These are phyloP conservation scores for human DNA, from an alignment of 2,113 vertebrate genomes.

Conservation along the genomic window GRCh38 chr14:84547001-84547500, in stretches of 20 bases:
- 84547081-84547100: background rate
- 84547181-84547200: background rate
- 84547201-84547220: background rate
- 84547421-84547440: background rate
- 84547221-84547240: background rate
- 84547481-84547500: constrained; percentile 44
- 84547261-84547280: background rate
- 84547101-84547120: background rate
- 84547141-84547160: background rate
- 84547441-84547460: background rate
- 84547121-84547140: background rate
- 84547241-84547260: background rate
- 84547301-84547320: background rate
- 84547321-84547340: background rate
- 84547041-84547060: background rate
- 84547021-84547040: background rate
- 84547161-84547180: background rate
- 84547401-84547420: background rate
- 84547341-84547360: background rate
- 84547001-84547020: background rate
- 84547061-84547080: background rate
- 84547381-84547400: background rate
- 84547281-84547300: constrained; percentile 14
- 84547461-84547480: background rate
- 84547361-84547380: background rate